Evolutionary conservation across 2,797 vertebrate species (phyloP).

Genomic region (Esox lucius): DNA sequence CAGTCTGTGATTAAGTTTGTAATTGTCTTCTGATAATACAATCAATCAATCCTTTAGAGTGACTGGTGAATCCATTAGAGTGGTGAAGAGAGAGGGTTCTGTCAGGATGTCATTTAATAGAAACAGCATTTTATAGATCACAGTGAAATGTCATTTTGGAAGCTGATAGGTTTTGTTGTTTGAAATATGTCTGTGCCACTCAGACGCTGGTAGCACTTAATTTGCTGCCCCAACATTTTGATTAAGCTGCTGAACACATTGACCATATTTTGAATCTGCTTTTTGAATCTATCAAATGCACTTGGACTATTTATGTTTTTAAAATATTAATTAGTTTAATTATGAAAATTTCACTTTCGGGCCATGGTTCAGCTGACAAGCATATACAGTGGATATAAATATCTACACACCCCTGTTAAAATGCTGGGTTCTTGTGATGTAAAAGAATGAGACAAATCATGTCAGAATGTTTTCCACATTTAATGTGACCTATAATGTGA

Average conservation of each 20-base stretch:
- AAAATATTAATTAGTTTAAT: too few species aligned
- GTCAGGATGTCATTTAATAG: not conserved
- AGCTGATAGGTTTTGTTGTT: not conserved
- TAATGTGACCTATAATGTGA: too few species aligned
- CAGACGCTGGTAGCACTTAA: not conserved
- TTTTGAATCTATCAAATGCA: not conserved
- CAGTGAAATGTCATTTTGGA: slow-evolving; percentile 16
- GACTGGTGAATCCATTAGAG: not conserved
- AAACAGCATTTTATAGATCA: slow-evolving; percentile 32
- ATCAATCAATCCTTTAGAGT: not conserved
- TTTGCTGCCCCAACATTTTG: not conserved
- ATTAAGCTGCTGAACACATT: not conserved
- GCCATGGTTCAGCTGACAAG: too few species aligned
- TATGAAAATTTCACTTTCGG: too few species aligned
- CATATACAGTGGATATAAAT: too few species aligned
- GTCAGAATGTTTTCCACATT: too few species aligned
- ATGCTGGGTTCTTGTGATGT: too few species aligned
- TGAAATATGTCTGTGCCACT: not conserved
- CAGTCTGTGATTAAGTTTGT: not conserved
- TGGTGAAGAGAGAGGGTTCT: not conserved
- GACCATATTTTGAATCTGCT: too few species aligned
- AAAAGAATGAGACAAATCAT: too few species aligned
- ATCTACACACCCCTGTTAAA: too few species aligned
- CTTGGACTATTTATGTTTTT: too few species aligned
- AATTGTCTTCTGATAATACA: not conserved